Percentiles rank a stretch among this genome's conserved stretches.
Evolutionary conservation across 2,113 vertebrate genomes (phyloP).

Genomic region (Sorex fumeus): DNA sequence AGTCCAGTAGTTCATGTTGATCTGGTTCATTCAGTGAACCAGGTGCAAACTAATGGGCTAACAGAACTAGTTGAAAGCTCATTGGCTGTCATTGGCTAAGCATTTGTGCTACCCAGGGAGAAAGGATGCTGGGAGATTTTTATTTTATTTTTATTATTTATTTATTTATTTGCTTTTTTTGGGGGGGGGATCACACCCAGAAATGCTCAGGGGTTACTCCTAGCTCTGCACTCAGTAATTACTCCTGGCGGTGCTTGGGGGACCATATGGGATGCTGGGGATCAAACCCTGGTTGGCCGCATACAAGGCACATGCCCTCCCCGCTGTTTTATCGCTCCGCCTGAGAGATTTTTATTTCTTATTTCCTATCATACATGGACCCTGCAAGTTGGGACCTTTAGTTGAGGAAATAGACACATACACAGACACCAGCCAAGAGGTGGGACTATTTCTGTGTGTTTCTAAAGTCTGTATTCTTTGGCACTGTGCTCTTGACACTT

Average conservation of each 20-base stretch:
- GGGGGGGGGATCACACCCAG: too few species aligned
- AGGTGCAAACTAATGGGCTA: background rate
- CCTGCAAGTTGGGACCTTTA: background rate
- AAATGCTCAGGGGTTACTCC: too few species aligned
- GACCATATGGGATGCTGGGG: too few species aligned
- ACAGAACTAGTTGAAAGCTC: background rate
- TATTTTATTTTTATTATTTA: too few species aligned
- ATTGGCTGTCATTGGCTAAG: background rate
- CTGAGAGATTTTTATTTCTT: background rate
- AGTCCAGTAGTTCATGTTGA: constrained; percentile 6
- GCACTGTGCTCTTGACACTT: background rate
- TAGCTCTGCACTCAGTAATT: too few species aligned
- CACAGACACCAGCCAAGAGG: background rate
- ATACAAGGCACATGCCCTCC: too few species aligned
- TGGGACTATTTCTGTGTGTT: background rate
- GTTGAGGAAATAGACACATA: constrained; percentile 3
- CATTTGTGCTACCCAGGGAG: background rate
- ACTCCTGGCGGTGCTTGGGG: too few species aligned
- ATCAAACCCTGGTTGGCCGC: too few species aligned
- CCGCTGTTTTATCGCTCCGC: too few species aligned
- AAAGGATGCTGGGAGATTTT: background rate
- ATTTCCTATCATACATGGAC: background rate
- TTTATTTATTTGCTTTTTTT: too few species aligned
- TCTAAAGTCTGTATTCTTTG: background rate
- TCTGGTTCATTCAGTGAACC: constrained; percentile 19